Evolutionary conservation across 2,113 vertebrate genomes (phyloP), one percentile per base, ranked within the genome.

Genomic region (Promerops cafer): DNA sequence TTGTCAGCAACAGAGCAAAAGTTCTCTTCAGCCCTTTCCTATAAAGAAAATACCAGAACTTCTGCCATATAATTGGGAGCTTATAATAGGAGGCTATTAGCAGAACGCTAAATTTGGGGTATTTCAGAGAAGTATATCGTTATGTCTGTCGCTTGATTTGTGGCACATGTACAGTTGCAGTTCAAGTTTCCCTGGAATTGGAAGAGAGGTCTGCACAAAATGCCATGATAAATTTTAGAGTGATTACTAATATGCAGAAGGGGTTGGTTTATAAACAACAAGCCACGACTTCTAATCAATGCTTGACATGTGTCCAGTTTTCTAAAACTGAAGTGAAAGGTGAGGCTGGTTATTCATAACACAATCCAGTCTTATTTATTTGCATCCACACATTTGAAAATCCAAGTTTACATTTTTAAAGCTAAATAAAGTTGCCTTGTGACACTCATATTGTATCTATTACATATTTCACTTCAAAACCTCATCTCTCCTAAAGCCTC

Each of bases 401-500:
- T 81, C 94, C 30, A 79, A 97, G 97, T 98, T 98, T 97, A 98
- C 97, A 97, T 98, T 98, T 98, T 97, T 94, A 96, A 98, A 97
- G 97, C 97, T 98, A 98, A 97, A 97, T 98, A 98, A 97, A 82
- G 83, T 97, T 98, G 97, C 93, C 97, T 98, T 97, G 97, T 98
- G 97, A 96, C 97, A 97, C 97, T 97, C 95, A 96, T 94, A 98
- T 98, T 97, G 98, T 98, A 98, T 98, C 98, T 97, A 98, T 98
- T 98, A 98, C 98, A 98, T 97, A 97, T 98, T 98, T 98, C 98
- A 98, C 98, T 98, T 98, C 97, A 98, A 98, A 98, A 98, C 95
- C 98, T 98, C 98, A 98, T 98, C 97, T 98, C 95, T 97, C 97
- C 97, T 97, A 97, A 98, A 98, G 97, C 97, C 98, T 98, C 98